Evolutionary conservation across 2,888 invertebrate genomes (phyloP), one percentile per base, ranked within the genome.

Genomic region (Melitaea athalia): DNA sequence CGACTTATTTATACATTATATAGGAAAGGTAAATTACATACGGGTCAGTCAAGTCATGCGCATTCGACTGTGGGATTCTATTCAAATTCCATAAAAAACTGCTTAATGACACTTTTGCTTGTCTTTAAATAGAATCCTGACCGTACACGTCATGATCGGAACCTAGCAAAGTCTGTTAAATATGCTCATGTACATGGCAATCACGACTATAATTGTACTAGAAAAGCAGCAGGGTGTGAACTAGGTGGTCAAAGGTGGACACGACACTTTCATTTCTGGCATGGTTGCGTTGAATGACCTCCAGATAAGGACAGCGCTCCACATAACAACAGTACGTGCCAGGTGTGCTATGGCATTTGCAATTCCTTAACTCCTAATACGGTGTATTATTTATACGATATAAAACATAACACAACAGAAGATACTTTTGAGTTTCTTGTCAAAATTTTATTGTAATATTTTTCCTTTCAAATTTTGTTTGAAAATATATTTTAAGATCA

Each of bases 161-260:
- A 53, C n/a, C 33, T 38, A 42, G 3, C 38, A 42, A 15, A 10
- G 31, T 14, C 12, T 4, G 31, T 52, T 69, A 67, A 70, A 63
- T 52, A 63, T 71, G 24, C 24, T 3, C 24, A 24, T 24, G 24
- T 67, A 72, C 55, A 57, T 65, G 67, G 64, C 69, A 70, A 52
- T 63, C 59, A 59, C 55, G 63, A 45, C 45, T 65, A 78, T 77
- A 73, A 85, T 80, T 79, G 87, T 79, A 89, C 91, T 90, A 89
- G 88, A 88, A 89, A 89, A 81, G 75, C 83, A 83, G 70, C 70
- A 75, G 78, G 75, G 79, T 82, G 76, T 84, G 80, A 84, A 85
- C 84, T 86, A 85, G 82, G 73, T 81, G 86, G 86, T 89, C 90
- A 91, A 84, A 89, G 89, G 88, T 88, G 77, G 80, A 78, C 82